These are phyloP conservation scores for Proterorhinus semilunaris DNA, from an alignment of 2,113 vertebrate genomes.

Conservation along the genomic window DNA sequence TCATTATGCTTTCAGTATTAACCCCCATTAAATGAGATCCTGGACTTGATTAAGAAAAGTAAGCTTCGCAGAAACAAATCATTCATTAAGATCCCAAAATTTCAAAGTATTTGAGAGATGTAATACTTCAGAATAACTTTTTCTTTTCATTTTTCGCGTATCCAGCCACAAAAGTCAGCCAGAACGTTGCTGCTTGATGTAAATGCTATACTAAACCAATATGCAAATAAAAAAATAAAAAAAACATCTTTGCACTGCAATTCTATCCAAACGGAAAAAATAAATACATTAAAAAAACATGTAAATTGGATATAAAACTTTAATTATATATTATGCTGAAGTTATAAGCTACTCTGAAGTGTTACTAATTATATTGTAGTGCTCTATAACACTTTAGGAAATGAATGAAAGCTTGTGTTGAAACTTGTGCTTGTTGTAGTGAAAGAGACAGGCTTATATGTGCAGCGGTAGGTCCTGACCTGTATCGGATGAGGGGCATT, in stretches of 20 bases:
- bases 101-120: background rate
- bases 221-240: background rate
- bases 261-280: background rate
- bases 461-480: conserved; percentile 76
- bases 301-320: background rate
- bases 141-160: no score
- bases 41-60: conserved; percentile 10
- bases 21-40: conserved; percentile 31
- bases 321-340: background rate
- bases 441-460: conserved; percentile 1
- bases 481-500: conserved; percentile 86
- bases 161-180: background rate
- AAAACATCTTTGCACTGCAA: background rate
- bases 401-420: background rate
- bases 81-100: background rate
- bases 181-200: background rate
- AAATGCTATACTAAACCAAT: background rate
- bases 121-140: background rate
- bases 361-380: background rate
- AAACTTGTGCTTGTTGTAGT: background rate
- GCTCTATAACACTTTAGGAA: background rate
- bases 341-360: background rate
- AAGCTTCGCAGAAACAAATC: conserved; percentile 12
- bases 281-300: background rate
- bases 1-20: conserved; percentile 56